Percentiles rank a stretch among this genome's conserved stretches.
Conservation (phyloP, 2,888 invertebrate species). For the Conchocele bisecta region DNA sequence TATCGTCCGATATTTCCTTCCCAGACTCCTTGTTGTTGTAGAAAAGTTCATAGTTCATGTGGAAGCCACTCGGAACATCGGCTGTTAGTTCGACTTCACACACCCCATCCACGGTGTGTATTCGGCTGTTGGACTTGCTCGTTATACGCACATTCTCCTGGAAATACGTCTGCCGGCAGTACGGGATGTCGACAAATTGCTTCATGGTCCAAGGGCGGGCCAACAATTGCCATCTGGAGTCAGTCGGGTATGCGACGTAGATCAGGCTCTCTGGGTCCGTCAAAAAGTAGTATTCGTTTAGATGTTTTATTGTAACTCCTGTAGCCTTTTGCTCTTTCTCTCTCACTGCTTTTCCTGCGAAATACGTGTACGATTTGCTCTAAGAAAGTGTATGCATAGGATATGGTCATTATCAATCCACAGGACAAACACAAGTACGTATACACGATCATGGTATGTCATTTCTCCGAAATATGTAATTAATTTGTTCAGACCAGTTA, state of each 20-base stretch:
- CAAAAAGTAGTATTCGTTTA: slow-evolving; percentile 51
- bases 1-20: slow-evolving; percentile 38
- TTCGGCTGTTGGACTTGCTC: slow-evolving; percentile 33
- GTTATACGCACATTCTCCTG: slow-evolving; percentile 20
- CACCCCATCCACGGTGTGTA: slow-evolving; percentile 28
- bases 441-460: too few species aligned
- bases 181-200: slow-evolving; percentile 44
- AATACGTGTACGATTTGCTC: too few species aligned
- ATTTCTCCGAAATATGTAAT: too few species aligned
- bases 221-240: slow-evolving; percentile 44
- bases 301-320: slow-evolving; percentile 21
- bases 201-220: slow-evolving; percentile 38
- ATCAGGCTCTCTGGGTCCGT: slow-evolving; percentile 50
- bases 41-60: slow-evolving; percentile 52
- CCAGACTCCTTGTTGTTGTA: slow-evolving; percentile 59
- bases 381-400: too few species aligned
- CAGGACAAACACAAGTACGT: too few species aligned
- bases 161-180: slow-evolving; percentile 34
- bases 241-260: slow-evolving; percentile 26
- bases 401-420: too few species aligned
- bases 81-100: slow-evolving; percentile 40
- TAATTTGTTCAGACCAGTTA: too few species aligned
- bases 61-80: slow-evolving; percentile 23
- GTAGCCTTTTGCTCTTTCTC: slow-evolving; percentile 34
- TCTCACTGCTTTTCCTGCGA: slow-evolving; percentile 37